phyloP scores from a whole-genome alignment of 2,113 vertebrate genomes.

The Pholis gunnellus region DNA sequence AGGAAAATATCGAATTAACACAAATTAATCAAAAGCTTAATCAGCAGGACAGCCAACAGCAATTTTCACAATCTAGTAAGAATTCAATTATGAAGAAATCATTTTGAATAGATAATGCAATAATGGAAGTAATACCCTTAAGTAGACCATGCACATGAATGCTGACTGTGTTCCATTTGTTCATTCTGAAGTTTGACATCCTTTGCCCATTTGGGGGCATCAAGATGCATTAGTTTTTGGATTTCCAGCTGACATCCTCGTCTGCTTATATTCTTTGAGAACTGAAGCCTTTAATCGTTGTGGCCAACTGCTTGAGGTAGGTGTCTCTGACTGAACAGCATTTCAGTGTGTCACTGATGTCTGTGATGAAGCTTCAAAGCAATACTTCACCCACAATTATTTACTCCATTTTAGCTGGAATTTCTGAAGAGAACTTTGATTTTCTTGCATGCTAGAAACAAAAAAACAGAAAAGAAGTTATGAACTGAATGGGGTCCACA shows the following conservation, averaged over 20 bases:
- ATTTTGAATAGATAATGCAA: no score
- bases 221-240: no score
- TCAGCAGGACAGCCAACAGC: background rate
- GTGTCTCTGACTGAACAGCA: background rate
- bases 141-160: background rate
- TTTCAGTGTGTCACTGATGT: no score
- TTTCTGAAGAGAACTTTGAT: background rate
- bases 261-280: background rate
- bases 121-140: no score
- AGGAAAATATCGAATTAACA: background rate
- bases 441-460: background rate
- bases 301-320: background rate
- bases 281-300: background rate
- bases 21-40: background rate
- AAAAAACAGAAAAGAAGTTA: background rate
- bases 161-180: no score
- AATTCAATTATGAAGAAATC: background rate
- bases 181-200: no score
- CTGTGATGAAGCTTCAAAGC: background rate
- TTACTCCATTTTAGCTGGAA: background rate
- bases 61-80: background rate
- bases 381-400: background rate
- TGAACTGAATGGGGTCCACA: background rate
- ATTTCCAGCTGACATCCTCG: background rate
- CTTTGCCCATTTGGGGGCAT: no score